Base-by-base conservation (phyloP, 2,888 invertebrate species). In the Callimorpha dominula region DNA sequence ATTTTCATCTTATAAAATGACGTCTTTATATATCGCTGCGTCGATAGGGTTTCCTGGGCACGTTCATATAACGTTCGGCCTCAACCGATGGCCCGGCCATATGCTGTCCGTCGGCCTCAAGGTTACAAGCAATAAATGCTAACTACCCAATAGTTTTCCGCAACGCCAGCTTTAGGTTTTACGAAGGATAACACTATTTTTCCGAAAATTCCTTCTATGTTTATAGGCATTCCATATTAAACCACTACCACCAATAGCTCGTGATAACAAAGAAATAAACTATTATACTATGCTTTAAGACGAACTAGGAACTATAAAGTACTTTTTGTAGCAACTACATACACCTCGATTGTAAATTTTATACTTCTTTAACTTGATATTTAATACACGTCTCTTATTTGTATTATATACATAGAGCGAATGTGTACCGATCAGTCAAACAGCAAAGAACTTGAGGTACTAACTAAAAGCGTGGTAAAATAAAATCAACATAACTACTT, bases 61-160 rank as follows among this genome's bases (percentile, higher is more conserved):
- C 73, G 76, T 73, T 74, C 69, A 69, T 60, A 63, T 70, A 72
- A 73, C 49, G 67, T 71, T 65, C 74, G 72, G 71, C 70, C 71
- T 70, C 57, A 71, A 67, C 69, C 65, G 70, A 76, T 70, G 64
- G 67, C 43, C 65, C 49, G 31, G 63, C 75, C 75, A 71, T 78
- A 71, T 81, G 81, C 74, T 71, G 74, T 65, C 75, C 64, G 73
- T 52, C 65, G 62, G 64, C 20, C 74, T 70, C 65, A 77, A 78
- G 79, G 75, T 79, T 80, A 77, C 79, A 65, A 71, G 67, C 73
- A 79, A 83, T 83, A 83, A 84, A 82, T 81, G 75, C 70, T 81
- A 84, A 81, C 68, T 77, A 79, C 68, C 63, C 71, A 70, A 75
- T 73, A 81, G 78, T 74, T 75, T 75, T 74, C 67, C 60, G 57